A percentile compares a stretch with the other conserved stretches of the same genome.
These are phyloP conservation scores for Gulo gulo DNA, from an alignment of 2,113 vertebrate genomes.

Conservation along the genomic window DNA sequence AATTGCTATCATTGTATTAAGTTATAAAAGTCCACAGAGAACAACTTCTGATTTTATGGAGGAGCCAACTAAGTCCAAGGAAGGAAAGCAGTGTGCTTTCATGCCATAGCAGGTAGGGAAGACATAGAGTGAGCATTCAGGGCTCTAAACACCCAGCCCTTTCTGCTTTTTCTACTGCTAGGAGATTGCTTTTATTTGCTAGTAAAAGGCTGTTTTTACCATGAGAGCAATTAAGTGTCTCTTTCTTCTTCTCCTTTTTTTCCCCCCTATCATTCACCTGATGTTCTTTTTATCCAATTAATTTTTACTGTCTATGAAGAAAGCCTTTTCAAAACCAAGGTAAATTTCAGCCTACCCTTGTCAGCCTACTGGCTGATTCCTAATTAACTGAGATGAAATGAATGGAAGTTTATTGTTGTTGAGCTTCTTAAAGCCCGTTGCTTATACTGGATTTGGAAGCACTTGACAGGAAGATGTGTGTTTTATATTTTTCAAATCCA, in stretches of 20 bases:
- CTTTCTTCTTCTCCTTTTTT: neutral
- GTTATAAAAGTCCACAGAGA: neutral
- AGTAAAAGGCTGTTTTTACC: conserved; percentile 26
- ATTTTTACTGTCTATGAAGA: conserved; percentile 48
- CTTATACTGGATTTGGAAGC: conserved; percentile 6
- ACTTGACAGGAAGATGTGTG: neutral
- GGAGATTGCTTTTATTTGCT: neutral
- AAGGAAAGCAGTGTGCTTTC: neutral
- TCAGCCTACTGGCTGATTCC: conserved; percentile 19
- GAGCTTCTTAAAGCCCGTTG: neutral
- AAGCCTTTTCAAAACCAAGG: conserved; percentile 50
- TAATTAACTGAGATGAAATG: conserved; percentile 55
- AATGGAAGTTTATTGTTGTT: neutral
- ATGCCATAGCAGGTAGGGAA: neutral
- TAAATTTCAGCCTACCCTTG: conserved; percentile 47
- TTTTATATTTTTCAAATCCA: neutral
- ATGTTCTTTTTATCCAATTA: conserved; percentile 55
- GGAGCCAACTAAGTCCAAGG: neutral
- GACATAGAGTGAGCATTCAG: neutral
- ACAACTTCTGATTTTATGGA: neutral
- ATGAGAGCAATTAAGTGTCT: conserved; percentile 40
- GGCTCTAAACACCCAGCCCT: neutral
- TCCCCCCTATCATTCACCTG: neutral
- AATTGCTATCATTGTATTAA: neutral
- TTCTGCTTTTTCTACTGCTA: neutral